phyloP scores from a whole-genome alignment of 2,797 vertebrate genomes.

The Nannoperca australis region DNA sequence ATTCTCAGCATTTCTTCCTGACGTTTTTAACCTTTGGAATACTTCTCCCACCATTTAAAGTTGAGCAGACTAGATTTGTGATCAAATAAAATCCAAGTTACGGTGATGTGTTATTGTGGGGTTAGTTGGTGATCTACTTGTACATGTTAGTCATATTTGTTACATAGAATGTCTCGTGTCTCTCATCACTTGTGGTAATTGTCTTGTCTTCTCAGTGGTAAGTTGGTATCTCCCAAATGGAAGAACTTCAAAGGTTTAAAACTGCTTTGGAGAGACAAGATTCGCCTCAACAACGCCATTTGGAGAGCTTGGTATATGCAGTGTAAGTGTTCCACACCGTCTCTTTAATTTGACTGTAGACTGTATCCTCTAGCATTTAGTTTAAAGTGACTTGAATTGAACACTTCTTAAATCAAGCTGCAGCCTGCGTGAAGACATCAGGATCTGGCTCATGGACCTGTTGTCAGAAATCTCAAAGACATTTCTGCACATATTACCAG shows the following conservation, averaged over 20 bases:
- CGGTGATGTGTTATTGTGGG: neutral
- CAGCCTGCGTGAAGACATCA: neutral
- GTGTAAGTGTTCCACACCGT: slow-evolving; percentile 86
- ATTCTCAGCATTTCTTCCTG: neutral
- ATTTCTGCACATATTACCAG: neutral
- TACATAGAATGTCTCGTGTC: neutral
- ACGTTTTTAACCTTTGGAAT: neutral
- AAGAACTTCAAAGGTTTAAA: slow-evolving; percentile 99
- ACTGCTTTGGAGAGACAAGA: slow-evolving; percentile 98
- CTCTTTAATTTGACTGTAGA: neutral
- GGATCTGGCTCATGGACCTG: neutral
- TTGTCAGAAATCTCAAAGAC: neutral
- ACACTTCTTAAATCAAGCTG: neutral
- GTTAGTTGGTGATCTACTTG: neutral
- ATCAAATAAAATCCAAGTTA: neutral
- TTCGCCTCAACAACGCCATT: slow-evolving; percentile 99
- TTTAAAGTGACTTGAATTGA: neutral
- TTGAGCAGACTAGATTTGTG: neutral
- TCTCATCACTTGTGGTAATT: neutral
- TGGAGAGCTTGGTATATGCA: slow-evolving; percentile 99
- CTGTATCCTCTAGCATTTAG: neutral
- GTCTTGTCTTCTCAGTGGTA: slow-evolving; percentile 86
- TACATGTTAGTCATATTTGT: neutral
- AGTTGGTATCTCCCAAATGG: slow-evolving; percentile 98
- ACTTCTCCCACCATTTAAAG: neutral